A percentile compares a stretch with the other conserved stretches of the same genome.
Evolutionary conservation across 2,113 vertebrate species (phyloP).

Genomic region (Cephalopterus ornatus): DNA sequence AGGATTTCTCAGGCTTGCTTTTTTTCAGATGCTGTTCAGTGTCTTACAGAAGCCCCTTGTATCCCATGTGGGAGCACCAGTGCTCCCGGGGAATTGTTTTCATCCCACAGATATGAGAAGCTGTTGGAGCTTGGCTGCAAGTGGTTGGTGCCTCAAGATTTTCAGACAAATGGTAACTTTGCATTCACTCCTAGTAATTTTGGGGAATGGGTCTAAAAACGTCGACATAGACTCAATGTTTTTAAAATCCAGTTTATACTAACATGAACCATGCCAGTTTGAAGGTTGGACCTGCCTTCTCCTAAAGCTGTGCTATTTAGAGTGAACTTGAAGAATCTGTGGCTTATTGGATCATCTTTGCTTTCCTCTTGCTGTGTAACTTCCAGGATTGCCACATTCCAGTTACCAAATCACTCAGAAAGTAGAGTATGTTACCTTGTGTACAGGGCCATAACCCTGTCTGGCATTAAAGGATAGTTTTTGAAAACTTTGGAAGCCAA

Average conservation of each 20-base stretch:
- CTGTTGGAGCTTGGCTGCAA: neutral
- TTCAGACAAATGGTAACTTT: neutral
- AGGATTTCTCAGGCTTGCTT: neutral
- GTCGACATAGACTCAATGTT: neutral
- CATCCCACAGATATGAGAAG: neutral
- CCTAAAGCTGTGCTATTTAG: neutral
- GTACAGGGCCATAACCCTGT: neutral
- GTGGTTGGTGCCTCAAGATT: neutral
- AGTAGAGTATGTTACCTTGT: neutral
- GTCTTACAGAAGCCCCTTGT: neutral
- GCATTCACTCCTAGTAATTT: neutral
- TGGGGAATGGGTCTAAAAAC: neutral
- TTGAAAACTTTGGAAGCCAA: neutral
- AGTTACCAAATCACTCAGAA: neutral
- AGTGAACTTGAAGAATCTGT: neutral
- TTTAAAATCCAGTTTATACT: neutral
- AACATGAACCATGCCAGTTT: neutral
- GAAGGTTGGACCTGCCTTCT: neutral
- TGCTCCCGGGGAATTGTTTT: neutral
- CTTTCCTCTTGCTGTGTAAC: neutral
- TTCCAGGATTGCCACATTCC: neutral
- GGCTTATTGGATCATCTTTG: neutral
- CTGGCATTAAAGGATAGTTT: neutral
- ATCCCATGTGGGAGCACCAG: fast-evolving
- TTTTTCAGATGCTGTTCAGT: neutral